phyloP scores from a whole-genome alignment of 2,797 vertebrate genomes.

The Eulemur albifrons region DNA sequence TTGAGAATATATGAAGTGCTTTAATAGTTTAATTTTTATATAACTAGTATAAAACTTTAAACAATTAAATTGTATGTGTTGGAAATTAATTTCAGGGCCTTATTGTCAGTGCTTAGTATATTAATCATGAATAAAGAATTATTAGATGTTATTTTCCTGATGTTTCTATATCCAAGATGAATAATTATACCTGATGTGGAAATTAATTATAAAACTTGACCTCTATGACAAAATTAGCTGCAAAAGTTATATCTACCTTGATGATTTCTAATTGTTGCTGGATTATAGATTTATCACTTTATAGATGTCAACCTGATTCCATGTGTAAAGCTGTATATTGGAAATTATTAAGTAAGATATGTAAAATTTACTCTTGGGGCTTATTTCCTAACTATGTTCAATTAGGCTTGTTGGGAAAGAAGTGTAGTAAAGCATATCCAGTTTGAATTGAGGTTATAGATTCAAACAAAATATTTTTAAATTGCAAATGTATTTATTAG shows the following conservation, averaged over 20 bases:
- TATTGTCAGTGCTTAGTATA: background rate
- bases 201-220: background rate
- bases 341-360: background rate
- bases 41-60: background rate
- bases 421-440: background rate
- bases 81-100: background rate
- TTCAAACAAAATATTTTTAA: background rate
- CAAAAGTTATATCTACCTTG: background rate
- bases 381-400: background rate
- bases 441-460: background rate
- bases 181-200: background rate
- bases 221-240: background rate
- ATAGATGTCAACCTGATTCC: background rate
- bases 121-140: background rate
- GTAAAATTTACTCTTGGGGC: background rate
- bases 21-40: background rate
- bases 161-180: background rate
- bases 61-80: background rate
- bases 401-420: background rate
- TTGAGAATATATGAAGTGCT: background rate
- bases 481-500: background rate
- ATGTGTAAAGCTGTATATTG: background rate
- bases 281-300: background rate
- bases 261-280: constrained; percentile 7
- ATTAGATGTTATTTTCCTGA: constrained; percentile 12